A percentile compares a stretch with the other conserved stretches of the same genome.
Evolutionary conservation across 2,113 vertebrate species (phyloP).

Genomic region (Syrmaticus mikado): DNA sequence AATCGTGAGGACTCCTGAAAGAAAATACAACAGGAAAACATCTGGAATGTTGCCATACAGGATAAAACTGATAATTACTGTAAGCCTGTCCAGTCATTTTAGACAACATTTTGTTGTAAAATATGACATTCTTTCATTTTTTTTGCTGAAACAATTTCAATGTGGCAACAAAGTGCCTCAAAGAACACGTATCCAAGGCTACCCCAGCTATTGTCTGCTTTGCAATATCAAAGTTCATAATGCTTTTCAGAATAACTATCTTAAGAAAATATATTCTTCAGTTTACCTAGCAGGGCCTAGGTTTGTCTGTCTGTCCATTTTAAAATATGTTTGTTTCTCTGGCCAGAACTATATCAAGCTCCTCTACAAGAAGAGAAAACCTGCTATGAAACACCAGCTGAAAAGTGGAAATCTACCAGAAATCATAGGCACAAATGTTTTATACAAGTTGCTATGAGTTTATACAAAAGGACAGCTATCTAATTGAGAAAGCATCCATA

Average conservation of each 20-base stretch:
- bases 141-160: background rate
- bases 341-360: background rate
- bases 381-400: background rate
- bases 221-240: background rate
- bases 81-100: background rate
- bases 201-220: background rate
- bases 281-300: background rate
- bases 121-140: rapidly evolving
- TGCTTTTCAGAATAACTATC: background rate
- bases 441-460: background rate
- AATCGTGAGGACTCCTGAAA: background rate
- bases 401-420: conserved; percentile 7
- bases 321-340: background rate
- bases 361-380: background rate
- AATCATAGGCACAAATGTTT: background rate
- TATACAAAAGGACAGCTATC: background rate
- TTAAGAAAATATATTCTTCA: background rate
- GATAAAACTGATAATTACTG: background rate
- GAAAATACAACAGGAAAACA: background rate
- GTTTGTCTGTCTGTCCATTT: background rate
- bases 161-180: background rate
- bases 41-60: background rate
- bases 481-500: conserved; percentile 29
- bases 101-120: background rate
- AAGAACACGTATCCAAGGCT: background rate